phyloP scores from a whole-genome alignment of 2,888 invertebrate species.

The Drosophila testacea region DNA sequence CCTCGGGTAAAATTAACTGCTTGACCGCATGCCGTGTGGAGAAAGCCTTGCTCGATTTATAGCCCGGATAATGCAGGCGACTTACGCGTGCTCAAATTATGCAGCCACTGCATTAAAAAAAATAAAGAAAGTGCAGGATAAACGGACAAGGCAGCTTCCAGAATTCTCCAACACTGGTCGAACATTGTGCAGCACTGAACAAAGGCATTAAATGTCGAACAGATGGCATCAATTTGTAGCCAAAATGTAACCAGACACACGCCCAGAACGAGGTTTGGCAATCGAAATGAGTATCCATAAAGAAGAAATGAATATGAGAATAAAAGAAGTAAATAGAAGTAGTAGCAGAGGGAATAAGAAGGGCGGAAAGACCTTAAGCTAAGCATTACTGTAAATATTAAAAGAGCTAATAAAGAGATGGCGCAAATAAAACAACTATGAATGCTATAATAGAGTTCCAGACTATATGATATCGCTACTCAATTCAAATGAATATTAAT shows the following conservation, averaged over 20 bases:
- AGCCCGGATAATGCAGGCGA: slow-evolving; percentile 77
- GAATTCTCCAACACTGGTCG: slow-evolving; percentile 17
- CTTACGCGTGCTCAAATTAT: slow-evolving; percentile 75
- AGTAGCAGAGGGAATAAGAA: neutral
- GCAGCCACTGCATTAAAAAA: slow-evolving; percentile 72
- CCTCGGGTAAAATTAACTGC: slow-evolving; percentile 70
- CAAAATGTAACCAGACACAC: slow-evolving; percentile 41
- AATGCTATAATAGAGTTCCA: too few relatives aligned
- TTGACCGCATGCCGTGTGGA: slow-evolving; percentile 54
- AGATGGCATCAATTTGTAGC: slow-evolving; percentile 75
- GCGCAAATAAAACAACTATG: too few relatives aligned
- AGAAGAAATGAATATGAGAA: slow-evolving; percentile 18
- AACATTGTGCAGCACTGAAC: slow-evolving; percentile 4
- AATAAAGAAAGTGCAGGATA: neutral
- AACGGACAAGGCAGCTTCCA: neutral
- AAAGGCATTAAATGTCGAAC: slow-evolving; percentile 68
- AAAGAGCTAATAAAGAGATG: too few relatives aligned
- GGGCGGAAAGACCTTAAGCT: neutral
- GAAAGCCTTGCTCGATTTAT: slow-evolving; percentile 63
- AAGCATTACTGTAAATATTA: too few relatives aligned
- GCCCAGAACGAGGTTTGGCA: slow-evolving; percentile 18
- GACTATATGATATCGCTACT: too few relatives aligned
- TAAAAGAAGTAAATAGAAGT: too few relatives aligned
- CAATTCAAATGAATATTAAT: too few relatives aligned
- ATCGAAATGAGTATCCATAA: slow-evolving; percentile 47